A percentile compares a stretch with the other conserved stretches of the same genome.
These are phyloP conservation scores for Yponomeuta cagnagella DNA, from an alignment of 2,888 invertebrate species.

Conservation along the genomic window DNA sequence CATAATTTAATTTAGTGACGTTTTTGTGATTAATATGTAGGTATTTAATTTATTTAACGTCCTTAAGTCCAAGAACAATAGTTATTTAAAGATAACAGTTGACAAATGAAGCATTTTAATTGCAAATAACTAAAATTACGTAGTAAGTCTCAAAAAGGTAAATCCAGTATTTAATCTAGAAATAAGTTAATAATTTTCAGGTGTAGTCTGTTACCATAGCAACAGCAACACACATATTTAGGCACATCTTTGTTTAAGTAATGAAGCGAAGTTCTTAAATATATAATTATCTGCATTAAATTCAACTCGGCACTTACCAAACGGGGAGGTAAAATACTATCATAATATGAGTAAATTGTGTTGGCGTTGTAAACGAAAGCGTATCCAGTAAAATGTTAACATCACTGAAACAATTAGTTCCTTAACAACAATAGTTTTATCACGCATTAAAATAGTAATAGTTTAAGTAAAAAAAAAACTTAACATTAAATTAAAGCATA, in stretches of 20 bases:
- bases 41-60: not conserved
- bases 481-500: not conserved
- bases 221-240: slow-evolving; percentile 8
- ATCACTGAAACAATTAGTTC: not conserved
- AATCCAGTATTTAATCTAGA: not conserved
- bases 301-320: not conserved
- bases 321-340: not conserved
- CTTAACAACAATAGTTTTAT: not conserved
- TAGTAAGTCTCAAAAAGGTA: not conserved
- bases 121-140: not conserved
- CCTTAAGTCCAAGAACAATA: not conserved
- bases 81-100: not conserved
- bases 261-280: not conserved
- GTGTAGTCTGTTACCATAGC: not conserved
- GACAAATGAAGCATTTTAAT: not conserved
- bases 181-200: not conserved
- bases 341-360: not conserved
- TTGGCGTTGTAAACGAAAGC: not conserved
- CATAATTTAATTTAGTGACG: not conserved
- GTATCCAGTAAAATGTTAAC: not conserved
- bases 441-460: not conserved
- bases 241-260: slow-evolving; percentile 6
- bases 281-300: not conserved
- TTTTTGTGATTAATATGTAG: not conserved
- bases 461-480: not conserved